Evolutionary conservation across 1,140 invertebrate genomes (phyloP), one percentile per base, ranked within the genome.

Genomic region (Leptinotarsa lineolata): DNA sequence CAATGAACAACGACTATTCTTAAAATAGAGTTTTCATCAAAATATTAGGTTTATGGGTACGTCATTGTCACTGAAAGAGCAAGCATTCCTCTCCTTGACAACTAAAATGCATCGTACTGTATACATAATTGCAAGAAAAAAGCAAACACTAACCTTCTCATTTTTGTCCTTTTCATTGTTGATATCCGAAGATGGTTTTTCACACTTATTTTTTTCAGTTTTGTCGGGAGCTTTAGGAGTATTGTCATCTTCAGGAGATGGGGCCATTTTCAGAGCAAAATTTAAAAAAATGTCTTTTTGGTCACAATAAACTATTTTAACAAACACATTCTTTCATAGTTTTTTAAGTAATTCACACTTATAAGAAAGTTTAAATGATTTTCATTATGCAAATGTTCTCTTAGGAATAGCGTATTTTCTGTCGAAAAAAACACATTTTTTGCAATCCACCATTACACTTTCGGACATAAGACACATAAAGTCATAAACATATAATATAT

Each of bases 211-310:
- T 77, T 86, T 86, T 71, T 85, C 82, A 83, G 77, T 86, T 88
- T 90, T 90, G 86, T 91, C 89, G 79, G 89, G 89, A 76, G 89
- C 88, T 85, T 90, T 89, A 64, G 89, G 89, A 86, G 90, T 88
- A 85, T 89, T 90, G 85, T 90, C 88, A 85, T 91, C 88, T 83
- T 90, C 89, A 84, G 89, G 89, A 85, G 89, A 88, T 87, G 89
- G 89, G 87, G 89, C 89, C 90, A 91, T 91, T 85, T 84, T 74
- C 60, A 68, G 66, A 64, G 60, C 72, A 65, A 65, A 74, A 48
- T 69, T 65, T 74, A 78, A 72, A 73, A 73, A 72, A 74, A 74
- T 65, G 67, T 76, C 24, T 68, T 39, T 70, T 58, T 16, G 13
- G 46, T 54, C 65, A 54, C 63, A 54, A 54, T 54, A 70, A 60